These are phyloP conservation scores for Halictus ligatus DNA, from an alignment of 2,888 invertebrate species.

Conservation along the genomic window DNA sequence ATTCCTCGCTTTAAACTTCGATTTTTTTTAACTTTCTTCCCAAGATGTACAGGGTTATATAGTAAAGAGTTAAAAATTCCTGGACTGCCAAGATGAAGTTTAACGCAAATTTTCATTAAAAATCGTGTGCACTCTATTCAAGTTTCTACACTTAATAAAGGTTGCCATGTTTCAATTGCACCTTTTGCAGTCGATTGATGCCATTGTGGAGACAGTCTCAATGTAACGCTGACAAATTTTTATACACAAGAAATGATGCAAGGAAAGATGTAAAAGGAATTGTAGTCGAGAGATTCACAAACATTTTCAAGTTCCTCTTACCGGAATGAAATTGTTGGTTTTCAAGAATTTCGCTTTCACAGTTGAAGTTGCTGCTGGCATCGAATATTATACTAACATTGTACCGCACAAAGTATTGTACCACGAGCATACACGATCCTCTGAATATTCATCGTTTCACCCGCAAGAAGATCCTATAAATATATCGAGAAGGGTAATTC, in stretches of 20 bases:
- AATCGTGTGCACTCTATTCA: background rate
- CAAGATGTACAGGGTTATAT: too few relatives aligned
- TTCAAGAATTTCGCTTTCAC: background rate
- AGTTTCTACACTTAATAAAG: background rate
- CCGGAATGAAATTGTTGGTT: background rate
- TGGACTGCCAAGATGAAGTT: too few relatives aligned
- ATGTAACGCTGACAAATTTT: background rate
- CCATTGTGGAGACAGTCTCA: background rate
- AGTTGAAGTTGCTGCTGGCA: background rate
- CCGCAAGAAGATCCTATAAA: too few relatives aligned
- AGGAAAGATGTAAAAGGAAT: background rate
- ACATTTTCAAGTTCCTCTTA: background rate
- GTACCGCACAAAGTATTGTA: background rate
- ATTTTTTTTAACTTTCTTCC: too few relatives aligned
- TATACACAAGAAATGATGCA: background rate
- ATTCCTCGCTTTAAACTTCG: too few relatives aligned
- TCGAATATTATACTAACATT: background rate
- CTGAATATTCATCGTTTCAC: background rate
- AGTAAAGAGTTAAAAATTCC: too few relatives aligned
- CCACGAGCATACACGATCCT: background rate
- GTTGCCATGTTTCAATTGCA: background rate
- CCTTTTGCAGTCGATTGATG: background rate
- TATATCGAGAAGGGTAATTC: background rate
- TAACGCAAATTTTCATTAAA: background rate
- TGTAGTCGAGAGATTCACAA: background rate